A percentile compares a stretch with the other conserved stretches of the same genome.
phyloP scores from a whole-genome alignment of 2,113 vertebrate genomes.

The Lophius piscatorius region DNA sequence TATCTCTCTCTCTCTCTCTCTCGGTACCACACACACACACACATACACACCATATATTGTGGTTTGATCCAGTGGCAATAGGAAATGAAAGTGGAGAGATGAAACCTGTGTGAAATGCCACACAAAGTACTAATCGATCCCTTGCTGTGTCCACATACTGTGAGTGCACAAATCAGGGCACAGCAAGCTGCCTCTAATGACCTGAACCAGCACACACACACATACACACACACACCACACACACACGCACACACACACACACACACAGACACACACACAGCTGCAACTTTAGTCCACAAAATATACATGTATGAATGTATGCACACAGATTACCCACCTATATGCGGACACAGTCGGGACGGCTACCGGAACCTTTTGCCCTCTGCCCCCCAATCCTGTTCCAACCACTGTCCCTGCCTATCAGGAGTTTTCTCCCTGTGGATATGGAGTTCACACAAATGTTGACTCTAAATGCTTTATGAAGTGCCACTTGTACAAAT shows the following conservation, averaged over 20 bases:
- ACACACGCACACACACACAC: slow-evolving; percentile 3
- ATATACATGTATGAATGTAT: slow-evolving; percentile 19
- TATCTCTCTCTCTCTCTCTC: slow-evolving; percentile 15
- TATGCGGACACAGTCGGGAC: slow-evolving; percentile 14
- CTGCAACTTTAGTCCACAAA: slow-evolving; percentile 16
- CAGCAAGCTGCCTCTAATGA: slow-evolving; percentile 77
- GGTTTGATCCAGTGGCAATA: slow-evolving; percentile 45
- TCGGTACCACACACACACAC: neutral
- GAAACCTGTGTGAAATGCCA: slow-evolving; percentile 73
- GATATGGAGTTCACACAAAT: slow-evolving; percentile 49
- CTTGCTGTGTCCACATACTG: slow-evolving; percentile 77
- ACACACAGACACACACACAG: slow-evolving; percentile 7
- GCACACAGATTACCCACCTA: slow-evolving; percentile 10
- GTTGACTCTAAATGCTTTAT: slow-evolving; percentile 71
- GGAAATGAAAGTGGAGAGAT: slow-evolving; percentile 59
- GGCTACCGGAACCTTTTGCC: slow-evolving; percentile 26
- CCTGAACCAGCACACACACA: slow-evolving; percentile 47
- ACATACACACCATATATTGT: slow-evolving; percentile 9
- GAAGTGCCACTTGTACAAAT: slow-evolving; percentile 64
- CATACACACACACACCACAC: slow-evolving; percentile 10
- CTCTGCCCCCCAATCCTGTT: slow-evolving; percentile 42
- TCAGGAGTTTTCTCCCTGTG: slow-evolving; percentile 30
- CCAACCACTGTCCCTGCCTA: slow-evolving; percentile 25
- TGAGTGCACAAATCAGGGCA: slow-evolving; percentile 78
- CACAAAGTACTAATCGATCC: slow-evolving; percentile 73